Percentiles rank a stretch among this genome's conserved stretches.
Conservation (phyloP, 2,888 invertebrate species). For the Amphipoea oculea region DNA sequence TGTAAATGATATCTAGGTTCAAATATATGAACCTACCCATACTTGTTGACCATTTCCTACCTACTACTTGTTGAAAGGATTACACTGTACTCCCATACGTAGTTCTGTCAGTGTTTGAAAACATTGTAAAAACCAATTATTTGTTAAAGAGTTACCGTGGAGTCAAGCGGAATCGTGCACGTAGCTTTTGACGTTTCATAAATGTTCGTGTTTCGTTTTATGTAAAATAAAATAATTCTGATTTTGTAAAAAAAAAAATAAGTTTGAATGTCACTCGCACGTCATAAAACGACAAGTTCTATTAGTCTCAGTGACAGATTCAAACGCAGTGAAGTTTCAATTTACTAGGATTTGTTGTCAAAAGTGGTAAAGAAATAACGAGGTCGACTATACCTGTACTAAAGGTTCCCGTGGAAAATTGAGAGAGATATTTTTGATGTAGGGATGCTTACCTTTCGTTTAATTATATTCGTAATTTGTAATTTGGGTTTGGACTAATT, state of each 20-base stretch:
- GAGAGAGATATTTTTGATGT: slow-evolving; percentile 3
- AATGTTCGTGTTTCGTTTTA: neutral
- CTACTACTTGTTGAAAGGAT: neutral
- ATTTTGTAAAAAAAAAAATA: no score
- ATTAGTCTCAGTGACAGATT: neutral
- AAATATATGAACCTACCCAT: neutral
- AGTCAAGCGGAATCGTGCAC: no score
- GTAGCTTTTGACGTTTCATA: neutral
- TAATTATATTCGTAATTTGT: slow-evolving; percentile 34
- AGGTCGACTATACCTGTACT: neutral
- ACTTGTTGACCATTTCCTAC: neutral
- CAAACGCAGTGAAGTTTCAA: neutral
- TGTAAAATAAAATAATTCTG: no score
- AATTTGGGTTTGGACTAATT: slow-evolving; percentile 25
- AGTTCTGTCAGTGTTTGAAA: neutral
- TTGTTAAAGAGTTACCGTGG: neutral
- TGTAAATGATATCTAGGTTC: neutral
- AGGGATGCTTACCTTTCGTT: slow-evolving; percentile 12
- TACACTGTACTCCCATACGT: neutral
- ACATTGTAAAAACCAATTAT: neutral
- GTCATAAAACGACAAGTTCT: neutral
- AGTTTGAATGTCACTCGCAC: no score
- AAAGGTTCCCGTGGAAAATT: neutral
- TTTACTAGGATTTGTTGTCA: neutral
- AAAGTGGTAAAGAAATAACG: neutral